Base-by-base conservation (phyloP, 2,888 invertebrate species). In the Torymus tubicola region DNA sequence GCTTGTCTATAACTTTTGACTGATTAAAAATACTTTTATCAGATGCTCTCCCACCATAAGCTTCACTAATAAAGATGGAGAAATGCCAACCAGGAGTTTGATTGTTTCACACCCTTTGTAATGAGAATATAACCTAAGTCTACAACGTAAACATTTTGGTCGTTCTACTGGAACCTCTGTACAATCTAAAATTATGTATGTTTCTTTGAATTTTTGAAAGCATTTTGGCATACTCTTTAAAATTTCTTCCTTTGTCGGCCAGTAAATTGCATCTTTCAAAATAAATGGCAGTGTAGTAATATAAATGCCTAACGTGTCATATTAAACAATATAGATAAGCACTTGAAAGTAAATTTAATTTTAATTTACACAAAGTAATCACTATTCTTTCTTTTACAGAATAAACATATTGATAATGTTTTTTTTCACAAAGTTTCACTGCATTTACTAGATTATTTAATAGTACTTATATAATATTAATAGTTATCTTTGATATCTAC, bases 91-190 rank as follows among this genome's bases (percentile, higher is more conserved):
- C 57, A 78, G 11, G 16, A 65, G 16, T 61, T 78, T 78, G 2
- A 64, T 52, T 57, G 67, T 73, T 11, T 81, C 70, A 24, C 68
- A 24, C 2, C 72, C 74, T 75, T 81, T 78, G n/a, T 81, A 76
- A 71, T 80, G 55, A 3, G 77, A 82, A 67, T 71, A 80, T 2
- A 72, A 18, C 21, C 65, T 14, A 42, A 71, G 10, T 24, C 68
- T 42, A 65, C 82, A 78, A 24, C 13, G 60, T 5, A 75, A 53
- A 53, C 78, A 81, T 13, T 76, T 70, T 12, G 72, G 68, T 31
- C 67, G 71, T 58, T 81, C 75, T 0, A 81, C 70, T 4, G 63
- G 63, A 10, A 81, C 24, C 53, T 81, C 81, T 1, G 79, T 76
- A 14, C 75, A 81, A 18, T 81, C 72, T n/a, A 81, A 67, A 16